Conservation (phyloP, 2,888 invertebrate genomes). For the Lasioglossum figueresi region DNA sequence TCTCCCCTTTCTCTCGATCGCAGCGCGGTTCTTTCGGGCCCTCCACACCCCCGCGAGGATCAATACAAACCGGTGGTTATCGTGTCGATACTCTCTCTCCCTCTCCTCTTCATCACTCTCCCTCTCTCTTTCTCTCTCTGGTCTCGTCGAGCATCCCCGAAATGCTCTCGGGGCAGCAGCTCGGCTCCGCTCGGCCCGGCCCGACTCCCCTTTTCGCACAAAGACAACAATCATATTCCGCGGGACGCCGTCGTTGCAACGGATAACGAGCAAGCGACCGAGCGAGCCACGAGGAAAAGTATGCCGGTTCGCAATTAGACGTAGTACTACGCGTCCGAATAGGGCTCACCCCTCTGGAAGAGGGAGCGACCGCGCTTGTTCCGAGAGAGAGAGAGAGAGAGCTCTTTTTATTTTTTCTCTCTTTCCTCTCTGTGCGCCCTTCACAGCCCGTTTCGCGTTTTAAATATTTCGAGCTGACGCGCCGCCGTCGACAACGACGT, state of each 20-base stretch:
- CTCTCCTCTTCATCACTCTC: background rate
- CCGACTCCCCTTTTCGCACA: constrained; percentile 48
- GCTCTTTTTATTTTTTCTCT: background rate
- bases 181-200: constrained; percentile 1
- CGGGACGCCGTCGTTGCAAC: constrained; percentile 41
- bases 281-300: constrained; percentile 53
- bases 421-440: background rate
- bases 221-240: constrained; percentile 69
- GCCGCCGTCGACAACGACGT: background rate
- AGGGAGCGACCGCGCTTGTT: constrained; percentile 34
- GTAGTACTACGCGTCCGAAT: constrained; percentile 52
- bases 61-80: constrained; percentile 82
- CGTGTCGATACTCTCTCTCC: constrained; percentile 79
- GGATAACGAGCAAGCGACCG: constrained; percentile 57
- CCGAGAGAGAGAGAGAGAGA: background rate
- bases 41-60: constrained; percentile 78
- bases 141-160: constrained; percentile 63
- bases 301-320: constrained; percentile 65
- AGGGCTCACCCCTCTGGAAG: constrained; percentile 44
- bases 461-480: constrained; percentile 47
- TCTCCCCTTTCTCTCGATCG: constrained; percentile 46
- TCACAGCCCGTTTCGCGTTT: constrained; percentile 45
- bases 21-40: constrained; percentile 60
- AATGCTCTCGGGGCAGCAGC: constrained; percentile 50
- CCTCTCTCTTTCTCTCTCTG: constrained; percentile 18